Percentiles rank a stretch among this genome's conserved stretches.
These are phyloP conservation scores for Troides helena DNA, from an alignment of 2,888 invertebrate genomes.

Conservation along the genomic window DNA sequence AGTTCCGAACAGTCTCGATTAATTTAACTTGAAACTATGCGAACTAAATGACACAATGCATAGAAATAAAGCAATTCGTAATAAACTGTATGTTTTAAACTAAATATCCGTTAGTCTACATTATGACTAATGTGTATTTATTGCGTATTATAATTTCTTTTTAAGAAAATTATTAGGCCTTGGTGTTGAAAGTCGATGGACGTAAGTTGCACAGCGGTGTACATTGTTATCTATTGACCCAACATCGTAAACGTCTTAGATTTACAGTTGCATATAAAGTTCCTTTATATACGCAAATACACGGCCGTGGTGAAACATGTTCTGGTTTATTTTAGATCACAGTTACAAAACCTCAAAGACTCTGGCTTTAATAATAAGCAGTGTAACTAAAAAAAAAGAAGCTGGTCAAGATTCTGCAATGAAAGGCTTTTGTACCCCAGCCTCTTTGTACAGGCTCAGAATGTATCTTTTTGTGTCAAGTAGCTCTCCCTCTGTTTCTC, in stretches of 20 bases:
- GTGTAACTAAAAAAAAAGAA: constrained; percentile 16
- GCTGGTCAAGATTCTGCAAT: constrained; percentile 25
- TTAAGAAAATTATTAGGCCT: too few species aligned
- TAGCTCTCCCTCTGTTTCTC: constrained; percentile 14
- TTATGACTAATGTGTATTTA: too few species aligned
- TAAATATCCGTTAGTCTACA: too few species aligned
- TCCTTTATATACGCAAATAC: too few species aligned
- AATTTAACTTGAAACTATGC: constrained; percentile 30
- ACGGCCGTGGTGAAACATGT: background rate
- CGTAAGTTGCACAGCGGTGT: too few species aligned
- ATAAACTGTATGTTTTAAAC: too few species aligned
- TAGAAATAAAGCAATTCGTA: too few species aligned
- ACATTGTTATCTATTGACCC: too few species aligned
- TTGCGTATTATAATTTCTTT: too few species aligned
- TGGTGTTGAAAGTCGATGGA: too few species aligned
- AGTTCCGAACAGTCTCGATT: constrained; percentile 45
- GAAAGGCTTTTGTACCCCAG: constrained; percentile 22
- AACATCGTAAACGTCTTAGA: too few species aligned
- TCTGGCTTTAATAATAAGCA: background rate
- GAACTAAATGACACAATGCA: constrained; percentile 9
- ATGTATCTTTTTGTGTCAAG: constrained; percentile 28
- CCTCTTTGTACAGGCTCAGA: constrained; percentile 16
- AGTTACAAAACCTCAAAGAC: background rate
- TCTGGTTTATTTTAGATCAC: background rate
- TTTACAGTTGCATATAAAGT: too few species aligned